These are phyloP conservation scores for Hippoglossus hippoglossus DNA, from an alignment of 2,797 vertebrate species.

Conservation along the genomic window DNA sequence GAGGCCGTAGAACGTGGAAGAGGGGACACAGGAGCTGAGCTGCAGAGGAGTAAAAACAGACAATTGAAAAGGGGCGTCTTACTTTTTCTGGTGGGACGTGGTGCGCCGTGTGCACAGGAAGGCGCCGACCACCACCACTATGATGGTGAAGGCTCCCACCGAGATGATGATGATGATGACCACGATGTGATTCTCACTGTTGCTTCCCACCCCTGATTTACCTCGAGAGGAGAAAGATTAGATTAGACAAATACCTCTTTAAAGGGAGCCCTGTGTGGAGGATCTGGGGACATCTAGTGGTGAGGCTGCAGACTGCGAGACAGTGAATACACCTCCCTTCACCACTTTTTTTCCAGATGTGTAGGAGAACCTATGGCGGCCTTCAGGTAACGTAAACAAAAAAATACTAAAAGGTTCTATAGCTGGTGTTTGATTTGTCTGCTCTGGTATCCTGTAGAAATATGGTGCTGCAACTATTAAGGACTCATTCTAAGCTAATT, in stretches of 20 bases:
- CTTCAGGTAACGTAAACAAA: background rate
- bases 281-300: background rate
- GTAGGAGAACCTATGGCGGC: background rate
- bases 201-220: slow-evolving; percentile 89
- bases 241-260: slow-evolving; percentile 23
- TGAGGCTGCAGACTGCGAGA: background rate
- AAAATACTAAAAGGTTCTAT: too few relatives aligned
- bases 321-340: background rate
- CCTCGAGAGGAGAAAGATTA: slow-evolving; percentile 75
- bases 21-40: background rate
- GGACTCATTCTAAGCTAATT: too few relatives aligned
- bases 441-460: too few relatives aligned
- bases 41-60: background rate
- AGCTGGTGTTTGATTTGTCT: too few relatives aligned
- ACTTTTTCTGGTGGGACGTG: slow-evolving; percentile 98
- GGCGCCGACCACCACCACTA: slow-evolving; percentile 93
- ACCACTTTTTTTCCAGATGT: background rate
- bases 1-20: too few relatives aligned
- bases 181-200: slow-evolving; percentile 90
- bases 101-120: slow-evolving; percentile 95
- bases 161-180: slow-evolving; percentile 95
- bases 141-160: slow-evolving; percentile 93
- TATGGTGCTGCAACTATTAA: too few relatives aligned
- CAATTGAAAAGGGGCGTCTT: slow-evolving; percentile 48
- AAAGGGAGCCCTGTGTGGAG: background rate